Conservation (phyloP, 2,113 vertebrate species). For the western clawed frog (Xenopus tropicalis) region UCB_Xtro_10.0 CM004444.2:96170001-96170500, state of each 20-base stretch:
- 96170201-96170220: conserved; percentile 70
- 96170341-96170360: neutral
- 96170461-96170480: conserved; percentile 5
- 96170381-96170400: neutral
- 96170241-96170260: neutral
- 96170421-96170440: neutral
- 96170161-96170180: conserved; percentile 77
- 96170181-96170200: conserved; percentile 70
- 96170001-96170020: neutral
- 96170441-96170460: conserved; percentile 1
- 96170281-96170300: neutral
- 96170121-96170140: conserved; percentile 86
- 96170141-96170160: conserved; percentile 70
- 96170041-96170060: conserved; percentile 15
- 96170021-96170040: conserved; percentile 20
- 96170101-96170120: conserved; percentile 82
- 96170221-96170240: neutral
- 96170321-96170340: too few relatives aligned
- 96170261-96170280: neutral
- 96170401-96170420: neutral
- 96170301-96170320: too few relatives aligned
- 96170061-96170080: conserved; percentile 53
- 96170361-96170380: neutral
- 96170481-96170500: conserved; percentile 6
- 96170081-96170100: conserved; percentile 69